Conservation (phyloP, 2,888 invertebrate species). For the Mylabris sibirica region DNA sequence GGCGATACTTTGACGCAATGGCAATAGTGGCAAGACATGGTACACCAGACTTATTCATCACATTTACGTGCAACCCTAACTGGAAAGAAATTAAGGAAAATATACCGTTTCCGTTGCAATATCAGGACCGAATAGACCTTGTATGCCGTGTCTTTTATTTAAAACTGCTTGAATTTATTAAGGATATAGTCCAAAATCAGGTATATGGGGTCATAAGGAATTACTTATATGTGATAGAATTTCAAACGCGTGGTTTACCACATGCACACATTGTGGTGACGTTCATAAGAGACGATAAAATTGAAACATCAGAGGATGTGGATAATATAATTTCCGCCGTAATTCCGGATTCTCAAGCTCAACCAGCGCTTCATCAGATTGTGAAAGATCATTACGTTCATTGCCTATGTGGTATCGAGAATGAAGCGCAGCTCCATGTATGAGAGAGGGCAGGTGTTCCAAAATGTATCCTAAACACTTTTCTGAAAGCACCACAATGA, state of each 20-base stretch:
- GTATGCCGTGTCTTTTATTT: background rate
- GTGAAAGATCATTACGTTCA: constrained; percentile 7
- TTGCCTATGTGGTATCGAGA: constrained; percentile 11
- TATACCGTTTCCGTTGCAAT: too few relatives aligned
- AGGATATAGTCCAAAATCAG: constrained; percentile 14
- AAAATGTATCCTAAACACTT: constrained; percentile 12
- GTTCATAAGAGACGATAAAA: constrained; percentile 11
- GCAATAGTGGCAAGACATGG: too few relatives aligned
- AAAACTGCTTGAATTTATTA: constrained; percentile 24
- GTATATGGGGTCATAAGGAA: background rate
- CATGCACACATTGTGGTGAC: constrained; percentile 18
- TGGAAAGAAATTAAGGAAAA: too few relatives aligned
- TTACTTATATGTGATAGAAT: constrained; percentile 34
- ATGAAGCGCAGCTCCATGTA: background rate
- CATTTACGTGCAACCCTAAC: too few relatives aligned
- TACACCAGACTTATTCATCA: too few relatives aligned
- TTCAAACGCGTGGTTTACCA: constrained; percentile 35
- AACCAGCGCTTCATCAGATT: background rate
- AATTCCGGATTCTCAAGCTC: constrained; percentile 1
- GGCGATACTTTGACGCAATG: too few relatives aligned
- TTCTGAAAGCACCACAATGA: background rate
- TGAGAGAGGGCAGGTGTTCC: background rate
- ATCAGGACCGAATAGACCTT: too few relatives aligned
- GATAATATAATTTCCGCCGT: constrained; percentile 14
- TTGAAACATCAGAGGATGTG: background rate